Base-by-base conservation (phyloP, 2,888 invertebrate species). In the Ormyrus rosae region DNA sequence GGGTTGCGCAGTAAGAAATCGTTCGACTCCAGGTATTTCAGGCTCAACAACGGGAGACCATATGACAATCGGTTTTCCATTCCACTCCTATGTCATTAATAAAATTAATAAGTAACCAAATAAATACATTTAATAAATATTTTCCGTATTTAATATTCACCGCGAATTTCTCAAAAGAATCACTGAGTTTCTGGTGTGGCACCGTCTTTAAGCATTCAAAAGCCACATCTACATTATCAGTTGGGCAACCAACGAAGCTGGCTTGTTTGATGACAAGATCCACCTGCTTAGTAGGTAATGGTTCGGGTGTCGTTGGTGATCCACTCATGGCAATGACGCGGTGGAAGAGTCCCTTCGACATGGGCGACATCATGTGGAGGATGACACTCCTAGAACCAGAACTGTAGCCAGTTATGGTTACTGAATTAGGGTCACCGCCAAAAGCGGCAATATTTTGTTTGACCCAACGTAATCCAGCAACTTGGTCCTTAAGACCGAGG, bases 311-410 rank as follows among this genome's bases (percentile, higher is more conserved):
- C 0, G 92, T 91, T 0, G 92, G 91, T 0, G 94, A 92, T 0
- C 93, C 94, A 85, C 95, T 95, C 93, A 95, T 94, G 0, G 93
- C 92, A 9, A 95, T 93, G 0, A 92, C 95, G 76, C 93, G 93
- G 86, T 95, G 94, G 88, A 95, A 95, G 0, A 95, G 89, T 74
- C 94, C 94, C 89, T 91, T 91, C 0, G 94, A 93, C 93, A 95
- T 93, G 0, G 94, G 94, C 0, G 95, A 95, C 0, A 87, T 74
- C 81, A 87, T 71, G 84, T 92, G 92, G 10, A 91, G 82, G 10
- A 88, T 86, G 0, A 91, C 91, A 82, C 91, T 91, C 75, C 88
- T 85, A 0, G 86, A 89, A 5, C 92, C 92, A 2, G 91, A 89
- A 80, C 91, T 90, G 87, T 93, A 93, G 0, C 95, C 95, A 0